Evolutionary conservation across 2,113 vertebrate species (phyloP).

Genomic region (Microcebus griseorufus): DNA sequence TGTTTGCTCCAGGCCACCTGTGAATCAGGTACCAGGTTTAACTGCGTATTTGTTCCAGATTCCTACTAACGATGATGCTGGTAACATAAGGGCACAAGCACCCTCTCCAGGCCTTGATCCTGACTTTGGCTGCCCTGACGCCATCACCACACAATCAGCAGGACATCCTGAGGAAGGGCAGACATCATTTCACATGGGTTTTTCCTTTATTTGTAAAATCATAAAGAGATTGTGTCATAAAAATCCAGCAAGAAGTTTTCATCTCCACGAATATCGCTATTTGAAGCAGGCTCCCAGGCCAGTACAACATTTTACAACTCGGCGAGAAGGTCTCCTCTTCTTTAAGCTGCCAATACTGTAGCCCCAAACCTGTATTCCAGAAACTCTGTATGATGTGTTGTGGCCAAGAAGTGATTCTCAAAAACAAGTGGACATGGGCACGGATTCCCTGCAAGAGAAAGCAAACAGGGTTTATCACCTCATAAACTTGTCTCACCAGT

Average conservation of each 20-base stretch:
- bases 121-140: background rate
- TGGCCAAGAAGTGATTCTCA: constrained; percentile 24
- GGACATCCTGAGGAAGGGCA: background rate
- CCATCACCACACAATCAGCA: background rate
- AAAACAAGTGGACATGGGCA: background rate
- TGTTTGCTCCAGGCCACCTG: background rate
- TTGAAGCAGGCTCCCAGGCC: background rate
- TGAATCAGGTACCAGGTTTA: background rate
- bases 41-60: background rate
- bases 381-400: background rate
- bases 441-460: constrained; percentile 75
- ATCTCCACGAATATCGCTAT: background rate
- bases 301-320: background rate
- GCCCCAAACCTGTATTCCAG: background rate
- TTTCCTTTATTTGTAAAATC: constrained; percentile 46
- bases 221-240: background rate
- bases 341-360: background rate
- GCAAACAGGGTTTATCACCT: constrained; percentile 65
- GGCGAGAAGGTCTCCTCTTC: background rate
- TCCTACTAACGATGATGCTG: background rate
- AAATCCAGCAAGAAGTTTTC: background rate
- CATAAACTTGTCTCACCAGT: constrained; percentile 58
- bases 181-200: background rate
- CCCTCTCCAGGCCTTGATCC: background rate
- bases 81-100: background rate